Base-by-base conservation (phyloP, 2,797 vertebrate species). In the Phoxinus dragarum region DNA sequence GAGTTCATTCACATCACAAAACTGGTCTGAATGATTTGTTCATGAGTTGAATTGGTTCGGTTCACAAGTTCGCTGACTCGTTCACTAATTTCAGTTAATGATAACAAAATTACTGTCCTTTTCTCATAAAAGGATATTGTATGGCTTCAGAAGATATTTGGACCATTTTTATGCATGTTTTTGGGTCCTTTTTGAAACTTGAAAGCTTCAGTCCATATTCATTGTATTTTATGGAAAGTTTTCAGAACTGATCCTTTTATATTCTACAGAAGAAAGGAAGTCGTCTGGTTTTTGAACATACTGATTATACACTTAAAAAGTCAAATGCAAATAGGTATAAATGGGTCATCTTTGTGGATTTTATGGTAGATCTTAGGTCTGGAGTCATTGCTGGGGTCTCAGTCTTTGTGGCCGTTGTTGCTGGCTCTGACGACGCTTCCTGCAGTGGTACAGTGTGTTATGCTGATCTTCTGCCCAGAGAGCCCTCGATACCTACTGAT, bases 401-500 rank as follows among this genome's bases (percentile, higher is more conserved):
- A 92, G 2, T 1, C 42, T 1, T 89, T 97, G 71, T 98, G 97
- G 97, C 96, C 97, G 0, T 14, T 97, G 44, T 94, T 98, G 82
- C 90, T 98, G 86, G 95, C 95, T 21, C 85, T 97, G 88, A 97
- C 97, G 0, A 86, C 93, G 16, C 61, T 97, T 9, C 97, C 97
- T 0, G 96, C 97, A 3, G 2, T 96, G 5, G 61, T 97, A 14
- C 97, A 98, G 91, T 90, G 86, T 75, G 40, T 94, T 81, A 86
- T 97, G 90, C 90, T 98, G 74, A 93, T 94, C 14, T 97, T 98
- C 91, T 98, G 97, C 88, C 95, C 96, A 0, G 97, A 98, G 91
- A 98, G 97, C 88, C 97, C 97, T 4, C 96, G 97, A 12, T 97
- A 96, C 92, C 95, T 98, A 75, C 95, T 97, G 78, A 97, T 98